A percentile compares a stretch with the other conserved stretches of the same genome.
phyloP scores from a whole-genome alignment of 1,140 invertebrate species.

The Heliothis subflexa region DNA sequence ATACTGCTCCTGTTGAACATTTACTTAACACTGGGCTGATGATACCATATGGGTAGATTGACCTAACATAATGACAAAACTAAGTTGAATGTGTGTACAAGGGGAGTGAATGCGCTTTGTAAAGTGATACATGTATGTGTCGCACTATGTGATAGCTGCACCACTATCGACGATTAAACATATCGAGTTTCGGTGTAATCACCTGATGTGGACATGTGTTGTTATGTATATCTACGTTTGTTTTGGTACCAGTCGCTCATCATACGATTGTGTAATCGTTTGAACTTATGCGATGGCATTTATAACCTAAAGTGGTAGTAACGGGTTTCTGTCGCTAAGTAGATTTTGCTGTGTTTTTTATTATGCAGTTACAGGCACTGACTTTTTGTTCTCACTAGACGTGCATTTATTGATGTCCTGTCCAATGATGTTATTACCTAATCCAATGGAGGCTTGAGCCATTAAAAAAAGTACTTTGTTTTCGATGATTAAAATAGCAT shows the following conservation, averaged over 20 bases:
- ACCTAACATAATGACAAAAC: background rate
- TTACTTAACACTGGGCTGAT: background rate
- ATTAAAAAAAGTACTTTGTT: too few relatives aligned
- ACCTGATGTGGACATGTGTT: slow-evolving; percentile 54
- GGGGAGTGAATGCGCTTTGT: slow-evolving; percentile 44
- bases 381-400: too few relatives aligned
- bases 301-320: too few relatives aligned
- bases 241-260: slow-evolving; percentile 18
- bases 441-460: too few relatives aligned
- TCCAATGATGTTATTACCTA: too few relatives aligned
- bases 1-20: background rate
- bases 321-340: too few relatives aligned
- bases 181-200: slow-evolving; percentile 52
- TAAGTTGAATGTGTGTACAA: slow-evolving; percentile 16
- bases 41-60: slow-evolving; percentile 6
- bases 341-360: too few relatives aligned
- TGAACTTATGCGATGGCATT: too few relatives aligned
- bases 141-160: slow-evolving; percentile 44
- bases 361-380: too few relatives aligned
- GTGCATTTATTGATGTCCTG: too few relatives aligned
- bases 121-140: slow-evolving; percentile 38
- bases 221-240: slow-evolving; percentile 18
- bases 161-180: slow-evolving; percentile 51
- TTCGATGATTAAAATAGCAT: too few relatives aligned
- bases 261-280: background rate